Base-by-base conservation (phyloP, 2,888 invertebrate species). In the Listrodromus nycthemerus region DNA sequence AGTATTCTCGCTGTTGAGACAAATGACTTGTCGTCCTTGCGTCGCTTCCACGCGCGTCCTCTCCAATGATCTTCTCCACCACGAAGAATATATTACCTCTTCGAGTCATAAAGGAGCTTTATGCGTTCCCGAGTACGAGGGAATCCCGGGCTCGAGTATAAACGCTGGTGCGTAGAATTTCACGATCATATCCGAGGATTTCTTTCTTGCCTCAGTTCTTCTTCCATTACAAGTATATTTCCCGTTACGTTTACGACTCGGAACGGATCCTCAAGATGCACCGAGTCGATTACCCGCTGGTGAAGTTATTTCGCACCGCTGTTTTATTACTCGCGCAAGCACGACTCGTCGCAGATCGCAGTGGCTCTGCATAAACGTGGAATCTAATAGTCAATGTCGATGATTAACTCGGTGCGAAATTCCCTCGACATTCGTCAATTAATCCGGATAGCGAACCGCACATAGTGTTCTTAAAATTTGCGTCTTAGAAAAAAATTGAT, bases 131-230 rank as follows among this genome's bases (percentile, higher is more conserved):
- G 0, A 45, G 10, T 41, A 5, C n/a, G 41, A 4, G 16, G 1
- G 21, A 48, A 69, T 50, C 50, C n/a, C 24, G 16, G 48, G 48
- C 16, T 30, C 24, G 50, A 48, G 16, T 30, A 50, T 55, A 55
- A 13, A n/a, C 33, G 55, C 24, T 16, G n/a, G 27, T 16, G 37
- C 37, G 58, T 33, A 48, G 48, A 71, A 58, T 48, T 65, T 8
- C 37, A 10, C 24, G n/a, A 65, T 48, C 66, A 80, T 75, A 83
- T 83, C 66, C 50, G 37, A 48, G 50, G 24, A 76, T 75, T 70
- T 70, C 65, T 48, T 58, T 70, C 66, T 52, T 63, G 69, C 74
- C 74, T 33, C 24, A 50, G 45, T 24, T 55, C 10, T 24, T 24
- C 21, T 50, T 69, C 37, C 58, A 79, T 83, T 69, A 75, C 70